phyloP scores from a whole-genome alignment of 2,113 vertebrate genomes.

The Podarcis raffonei region DNA sequence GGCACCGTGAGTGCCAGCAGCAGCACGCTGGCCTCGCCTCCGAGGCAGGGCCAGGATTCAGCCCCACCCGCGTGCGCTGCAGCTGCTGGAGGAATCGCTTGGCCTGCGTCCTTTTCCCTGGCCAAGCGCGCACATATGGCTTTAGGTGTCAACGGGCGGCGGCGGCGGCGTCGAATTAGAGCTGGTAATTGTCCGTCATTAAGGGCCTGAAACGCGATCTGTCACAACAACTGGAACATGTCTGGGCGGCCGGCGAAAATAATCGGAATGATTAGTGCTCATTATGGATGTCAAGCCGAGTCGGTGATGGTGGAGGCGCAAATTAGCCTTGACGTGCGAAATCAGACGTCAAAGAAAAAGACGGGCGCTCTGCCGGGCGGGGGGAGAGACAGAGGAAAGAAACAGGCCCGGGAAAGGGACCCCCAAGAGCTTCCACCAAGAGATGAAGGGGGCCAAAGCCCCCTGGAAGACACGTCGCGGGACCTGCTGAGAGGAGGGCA shows the following conservation, averaged over 20 bases:
- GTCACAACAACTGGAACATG: slow-evolving; percentile 88
- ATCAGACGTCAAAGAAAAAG: slow-evolving; percentile 79
- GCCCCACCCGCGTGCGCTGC: too few species aligned
- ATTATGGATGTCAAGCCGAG: slow-evolving; percentile 84
- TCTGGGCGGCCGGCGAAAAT: slow-evolving; percentile 81
- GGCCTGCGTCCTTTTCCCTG: slow-evolving; percentile 19
- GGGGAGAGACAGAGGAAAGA: slow-evolving; percentile 58
- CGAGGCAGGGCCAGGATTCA: too few species aligned
- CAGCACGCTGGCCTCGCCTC: too few species aligned
- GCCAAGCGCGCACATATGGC: slow-evolving; percentile 79
- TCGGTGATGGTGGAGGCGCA: slow-evolving; percentile 83
- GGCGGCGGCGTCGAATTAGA: slow-evolving; percentile 76
- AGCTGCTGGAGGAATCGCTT: not conserved
- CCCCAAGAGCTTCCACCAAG: not conserved
- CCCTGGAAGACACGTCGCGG: not conserved
- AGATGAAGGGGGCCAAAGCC: not conserved
- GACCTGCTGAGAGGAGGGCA: not conserved
- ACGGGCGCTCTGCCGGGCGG: slow-evolving; percentile 68
- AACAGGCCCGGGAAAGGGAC: not conserved
- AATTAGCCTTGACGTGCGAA: slow-evolving; percentile 83
- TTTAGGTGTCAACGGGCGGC: slow-evolving; percentile 82
- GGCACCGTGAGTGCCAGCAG: too few species aligned
- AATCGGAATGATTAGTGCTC: slow-evolving; percentile 86
- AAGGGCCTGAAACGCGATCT: slow-evolving; percentile 85
- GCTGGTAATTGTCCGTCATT: slow-evolving; percentile 88